Evolutionary conservation across 2,113 vertebrate species (phyloP).

Genomic region (Stomatorhinus ivindoensis): DNA sequence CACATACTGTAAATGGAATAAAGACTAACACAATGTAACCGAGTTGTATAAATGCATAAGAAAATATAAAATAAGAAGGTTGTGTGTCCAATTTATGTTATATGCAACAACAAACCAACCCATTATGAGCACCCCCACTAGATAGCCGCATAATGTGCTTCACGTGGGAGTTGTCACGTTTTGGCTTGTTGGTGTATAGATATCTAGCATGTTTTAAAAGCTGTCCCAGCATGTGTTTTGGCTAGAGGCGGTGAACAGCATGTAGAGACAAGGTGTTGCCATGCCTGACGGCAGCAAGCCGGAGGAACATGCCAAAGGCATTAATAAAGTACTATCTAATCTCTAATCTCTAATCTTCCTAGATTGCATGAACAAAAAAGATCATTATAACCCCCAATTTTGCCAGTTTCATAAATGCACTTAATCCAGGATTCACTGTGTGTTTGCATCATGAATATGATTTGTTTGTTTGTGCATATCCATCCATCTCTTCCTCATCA

Average conservation of each 20-base stretch:
- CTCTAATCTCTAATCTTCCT: too few relatives aligned
- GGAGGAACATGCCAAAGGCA: too few relatives aligned
- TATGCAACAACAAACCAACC: neutral
- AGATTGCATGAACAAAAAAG: neutral
- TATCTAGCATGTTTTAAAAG: neutral
- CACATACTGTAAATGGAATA: neutral
- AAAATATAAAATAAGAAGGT: neutral
- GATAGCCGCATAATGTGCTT: neutral
- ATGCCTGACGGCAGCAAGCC: neutral
- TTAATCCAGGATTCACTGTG: neutral
- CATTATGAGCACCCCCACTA: neutral
- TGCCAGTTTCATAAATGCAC: neutral
- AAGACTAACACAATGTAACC: neutral
- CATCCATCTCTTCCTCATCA: neutral
- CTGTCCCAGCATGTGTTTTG: neutral
- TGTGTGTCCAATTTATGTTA: neutral
- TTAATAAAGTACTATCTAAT: too few relatives aligned
- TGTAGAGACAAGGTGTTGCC: neutral
- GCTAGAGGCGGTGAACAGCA: neutral
- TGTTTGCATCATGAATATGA: neutral
- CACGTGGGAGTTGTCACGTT: neutral
- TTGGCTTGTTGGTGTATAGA: neutral
- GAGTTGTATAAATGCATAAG: neutral
- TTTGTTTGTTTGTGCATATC: neutral
- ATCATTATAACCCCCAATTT: neutral